Evolutionary conservation across 1,140 invertebrate genomes (phyloP).

Genomic region (Drosophila virilis): DNA sequence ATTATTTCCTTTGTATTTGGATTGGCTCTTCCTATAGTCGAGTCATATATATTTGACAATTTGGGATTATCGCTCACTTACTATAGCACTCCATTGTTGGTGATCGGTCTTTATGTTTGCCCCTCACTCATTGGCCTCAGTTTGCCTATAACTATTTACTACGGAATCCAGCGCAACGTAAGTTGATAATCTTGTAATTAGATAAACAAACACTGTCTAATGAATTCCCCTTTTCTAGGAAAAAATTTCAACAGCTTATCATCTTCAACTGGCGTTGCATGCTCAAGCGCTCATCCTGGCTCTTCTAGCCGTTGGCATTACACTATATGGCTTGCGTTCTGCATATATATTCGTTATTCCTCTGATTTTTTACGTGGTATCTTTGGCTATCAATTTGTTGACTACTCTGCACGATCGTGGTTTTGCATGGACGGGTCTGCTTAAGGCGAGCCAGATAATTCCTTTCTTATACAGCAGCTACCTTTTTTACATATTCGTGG

Average conservation of each 20-base stretch:
- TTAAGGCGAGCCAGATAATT: conserved; percentile 82
- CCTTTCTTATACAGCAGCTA: conserved; percentile 86
- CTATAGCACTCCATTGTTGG: conserved; percentile 87
- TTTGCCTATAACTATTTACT: conserved; percentile 75
- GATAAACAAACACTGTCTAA: too few species aligned
- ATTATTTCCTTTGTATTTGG: conserved; percentile 78
- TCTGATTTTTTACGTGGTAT: conserved; percentile 51
- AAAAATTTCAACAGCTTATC: conserved; percentile 42
- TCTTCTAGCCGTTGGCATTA: conserved; percentile 37
- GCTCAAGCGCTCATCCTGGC: conserved; percentile 55
- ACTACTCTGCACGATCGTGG: conserved; percentile 75
- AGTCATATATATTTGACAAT: conserved; percentile 83
- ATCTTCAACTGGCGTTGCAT: conserved; percentile 60
- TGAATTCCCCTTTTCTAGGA: conserved; percentile 29
- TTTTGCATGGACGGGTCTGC: conserved; percentile 86
- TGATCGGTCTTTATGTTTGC: conserved; percentile 85
- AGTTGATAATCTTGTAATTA: not conserved
- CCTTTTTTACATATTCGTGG: conserved; percentile 87
- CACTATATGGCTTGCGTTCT: conserved; percentile 47
- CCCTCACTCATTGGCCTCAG: conserved; percentile 52
- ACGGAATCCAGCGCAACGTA: conserved; percentile 58
- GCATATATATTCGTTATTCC: conserved; percentile 61
- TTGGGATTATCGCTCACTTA: conserved; percentile 87
- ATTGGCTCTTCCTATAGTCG: conserved; percentile 84
- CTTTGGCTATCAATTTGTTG: conserved; percentile 58